Evolutionary conservation across 2,113 vertebrate genomes (phyloP), one percentile per base, ranked within the genome.

Genomic region (Sylvilagus bachmani): DNA sequence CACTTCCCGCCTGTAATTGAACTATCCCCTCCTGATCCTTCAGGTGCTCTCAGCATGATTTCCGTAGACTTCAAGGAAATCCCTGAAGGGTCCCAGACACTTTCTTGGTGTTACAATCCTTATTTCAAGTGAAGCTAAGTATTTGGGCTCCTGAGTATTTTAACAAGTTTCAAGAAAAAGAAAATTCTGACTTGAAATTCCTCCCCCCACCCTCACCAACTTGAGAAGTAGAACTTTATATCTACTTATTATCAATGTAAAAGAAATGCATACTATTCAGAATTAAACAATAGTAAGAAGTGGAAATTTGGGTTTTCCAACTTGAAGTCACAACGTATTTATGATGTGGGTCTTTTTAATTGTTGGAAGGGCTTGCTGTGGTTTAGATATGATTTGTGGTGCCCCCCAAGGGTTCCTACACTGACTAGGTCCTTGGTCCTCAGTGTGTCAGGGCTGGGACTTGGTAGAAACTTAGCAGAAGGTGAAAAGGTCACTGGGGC

Each of bases 31-130:
- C 95, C 97, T 97, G 98, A 98, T 97, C 98, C 97, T 98, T 98
- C 98, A 98, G 98, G 98, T 99, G 98, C 98, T 98, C 96, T 97
- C 70, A 66, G 91, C 97, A 97, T 86, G 92, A 98, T 99, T 98
- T 97, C 95, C 93, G 86, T 79, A 97, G 96, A 94, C 94, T 98
- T 96, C 94, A 97, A 98, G 97, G 98, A 95, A 97, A 84, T 98
- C 96, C 95, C 97, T 87, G 73, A 97, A 97, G 98, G 97, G 86
- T 66, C 87, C 90, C 96, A 92, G 90, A 97, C 96, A 93, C 96
- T 97, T 98, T 97, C 94, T 94, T 96, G 86, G 94, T 95, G 38
- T 97, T 97, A 95, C 33, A 97, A 95, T 96, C 95, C 92, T 97
- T 96, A 96, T 98, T 97, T 98, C 95, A 92, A 98, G 92, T 31